Percentiles rank a stretch among this genome's conserved stretches.
Conservation (phyloP, 1,140 invertebrate species). For the Solenopsis fugax region DNA sequence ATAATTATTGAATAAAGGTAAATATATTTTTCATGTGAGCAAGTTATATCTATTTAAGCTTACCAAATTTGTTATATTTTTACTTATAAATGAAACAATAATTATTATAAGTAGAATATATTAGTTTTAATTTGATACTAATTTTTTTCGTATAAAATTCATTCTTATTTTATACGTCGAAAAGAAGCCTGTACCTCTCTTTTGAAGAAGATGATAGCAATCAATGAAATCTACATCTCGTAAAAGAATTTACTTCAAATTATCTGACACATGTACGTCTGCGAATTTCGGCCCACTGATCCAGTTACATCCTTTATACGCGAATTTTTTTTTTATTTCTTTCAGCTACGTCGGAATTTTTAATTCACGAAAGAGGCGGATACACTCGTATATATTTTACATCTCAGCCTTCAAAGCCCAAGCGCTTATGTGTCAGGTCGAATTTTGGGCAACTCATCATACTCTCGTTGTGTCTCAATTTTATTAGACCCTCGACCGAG, state of each 20-base stretch:
- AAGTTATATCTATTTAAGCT: too few species aligned
- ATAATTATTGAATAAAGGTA: too few species aligned
- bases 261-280: neutral
- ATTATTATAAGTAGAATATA: too few species aligned
- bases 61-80: too few species aligned
- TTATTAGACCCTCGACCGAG: constrained; percentile 78
- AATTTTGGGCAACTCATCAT: constrained; percentile 73
- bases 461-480: constrained; percentile 81
- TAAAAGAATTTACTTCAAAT: neutral
- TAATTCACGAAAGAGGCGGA: neutral
- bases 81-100: too few species aligned
- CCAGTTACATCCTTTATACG: neutral
- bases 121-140: too few species aligned
- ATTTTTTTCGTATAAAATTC: neutral
- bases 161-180: neutral
- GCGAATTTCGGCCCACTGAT: neutral
- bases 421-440: constrained; percentile 28
- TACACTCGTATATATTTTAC: constrained; percentile 9
- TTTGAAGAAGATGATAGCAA: neutral
- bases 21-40: too few species aligned
- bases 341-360: neutral
- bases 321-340: neutral
- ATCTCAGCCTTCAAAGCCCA: constrained; percentile 18
- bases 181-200: neutral
- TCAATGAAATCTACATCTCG: neutral